Percentiles rank a stretch among this genome's conserved stretches.
phyloP scores from a whole-genome alignment of 1,140 invertebrate genomes.

The Coptotermes formosanus region DNA sequence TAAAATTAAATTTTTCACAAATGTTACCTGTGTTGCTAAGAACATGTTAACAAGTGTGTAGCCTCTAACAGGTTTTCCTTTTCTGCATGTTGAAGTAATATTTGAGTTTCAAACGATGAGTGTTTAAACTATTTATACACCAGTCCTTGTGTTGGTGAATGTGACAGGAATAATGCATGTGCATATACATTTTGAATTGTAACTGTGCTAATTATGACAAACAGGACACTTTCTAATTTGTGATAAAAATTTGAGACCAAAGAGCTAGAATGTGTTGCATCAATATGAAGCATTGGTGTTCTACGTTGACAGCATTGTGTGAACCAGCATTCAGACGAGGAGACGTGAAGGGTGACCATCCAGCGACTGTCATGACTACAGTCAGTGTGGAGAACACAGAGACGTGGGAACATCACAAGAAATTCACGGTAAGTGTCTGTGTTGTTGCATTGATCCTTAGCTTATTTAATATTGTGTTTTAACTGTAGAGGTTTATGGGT shows the following conservation, averaged over 20 bases:
- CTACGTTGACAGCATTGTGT: constrained; percentile 23
- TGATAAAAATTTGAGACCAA: background rate
- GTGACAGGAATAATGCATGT: background rate
- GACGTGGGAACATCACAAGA: constrained; percentile 52
- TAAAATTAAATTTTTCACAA: too few species aligned
- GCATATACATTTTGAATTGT: background rate
- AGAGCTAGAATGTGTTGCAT: constrained; percentile 13
- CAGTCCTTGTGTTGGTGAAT: background rate
- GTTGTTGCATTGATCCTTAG: too few species aligned
- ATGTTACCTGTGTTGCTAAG: too few species aligned
- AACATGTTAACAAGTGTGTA: too few species aligned
- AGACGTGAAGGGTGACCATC: background rate
- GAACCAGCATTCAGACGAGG: background rate
- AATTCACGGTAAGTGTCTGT: constrained; percentile 49
- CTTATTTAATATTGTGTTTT: background rate
- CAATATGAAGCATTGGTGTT: constrained; percentile 28
- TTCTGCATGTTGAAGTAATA: too few species aligned
- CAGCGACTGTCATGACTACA: constrained; percentile 22
- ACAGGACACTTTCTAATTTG: background rate
- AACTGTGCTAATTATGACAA: background rate
- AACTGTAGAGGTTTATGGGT: background rate
- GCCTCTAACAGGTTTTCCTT: too few species aligned
- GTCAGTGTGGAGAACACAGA: constrained; percentile 49
- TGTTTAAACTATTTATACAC: background rate
- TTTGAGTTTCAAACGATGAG: too few species aligned